Conservation (phyloP, 2,888 invertebrate species). For the Perizoma flavofasciatum region DNA sequence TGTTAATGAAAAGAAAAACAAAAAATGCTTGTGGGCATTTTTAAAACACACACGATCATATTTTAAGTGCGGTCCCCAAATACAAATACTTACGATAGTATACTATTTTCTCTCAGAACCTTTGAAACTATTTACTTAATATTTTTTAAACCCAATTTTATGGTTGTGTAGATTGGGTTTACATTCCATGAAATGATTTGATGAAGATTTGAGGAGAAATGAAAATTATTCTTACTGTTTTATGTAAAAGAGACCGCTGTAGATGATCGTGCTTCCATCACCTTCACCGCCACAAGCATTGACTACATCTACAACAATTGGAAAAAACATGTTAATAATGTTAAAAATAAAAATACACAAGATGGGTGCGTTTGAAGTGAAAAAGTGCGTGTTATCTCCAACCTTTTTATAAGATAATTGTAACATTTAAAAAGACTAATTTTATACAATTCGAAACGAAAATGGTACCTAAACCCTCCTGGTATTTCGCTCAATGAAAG, state of each 20-base stretch:
- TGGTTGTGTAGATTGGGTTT: slow-evolving; percentile 17
- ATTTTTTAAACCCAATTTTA: slow-evolving; percentile 3
- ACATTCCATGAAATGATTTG: slow-evolving; percentile 24
- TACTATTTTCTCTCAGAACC: no score
- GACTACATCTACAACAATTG: slow-evolving; percentile 92
- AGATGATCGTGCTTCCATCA: slow-evolving; percentile 86
- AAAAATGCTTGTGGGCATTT: slow-evolving; percentile 66
- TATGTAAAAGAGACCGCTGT: slow-evolving; percentile 83
- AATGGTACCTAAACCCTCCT: no score
- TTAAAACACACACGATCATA: slow-evolving; percentile 59
- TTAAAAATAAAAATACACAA: slow-evolving; percentile 24
- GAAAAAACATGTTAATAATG: slow-evolving; percentile 59
- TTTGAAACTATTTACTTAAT: background rate
- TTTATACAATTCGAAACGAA: background rate
- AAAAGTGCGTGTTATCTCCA: slow-evolving; percentile 4
- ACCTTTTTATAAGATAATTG: no score
- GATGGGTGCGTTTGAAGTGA: slow-evolving; percentile 5
- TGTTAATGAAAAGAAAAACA: slow-evolving; percentile 23
- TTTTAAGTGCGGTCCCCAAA: slow-evolving; percentile 54
- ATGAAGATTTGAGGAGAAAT: slow-evolving; percentile 29
- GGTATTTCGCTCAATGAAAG: no score
- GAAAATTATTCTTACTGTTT: slow-evolving; percentile 76
- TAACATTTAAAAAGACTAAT: no score
- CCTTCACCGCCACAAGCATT: slow-evolving; percentile 94
- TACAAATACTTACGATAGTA: background rate